Base-by-base conservation (phyloP, 2,113 vertebrate genomes). In the Lamprotornis superbus region DNA sequence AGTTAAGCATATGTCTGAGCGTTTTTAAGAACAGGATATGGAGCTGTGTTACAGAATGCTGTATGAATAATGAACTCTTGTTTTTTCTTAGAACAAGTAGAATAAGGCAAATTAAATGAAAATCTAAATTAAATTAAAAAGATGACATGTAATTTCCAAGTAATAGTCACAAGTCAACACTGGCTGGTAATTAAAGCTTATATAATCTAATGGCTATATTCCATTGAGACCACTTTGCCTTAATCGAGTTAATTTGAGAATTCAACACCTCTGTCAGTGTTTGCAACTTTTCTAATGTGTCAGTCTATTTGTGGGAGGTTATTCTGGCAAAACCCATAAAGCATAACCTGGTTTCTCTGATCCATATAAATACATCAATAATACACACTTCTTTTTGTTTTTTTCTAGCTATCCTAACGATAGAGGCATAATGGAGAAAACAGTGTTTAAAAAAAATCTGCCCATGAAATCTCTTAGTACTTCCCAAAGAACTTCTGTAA, bases 181-280 rank as follows among this genome's bases (percentile, higher is more conserved):
- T 78, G 56, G 24, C 88, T 95, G 85, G 40, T 96, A 93, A 93
- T 96, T 96, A 95, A 95, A 94, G 83, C 85, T 96, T 96, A 92
- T 83, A 56, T 96, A 96, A 96, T 90, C 92, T 93, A 88, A 89
- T 89, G 76, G 44, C 73, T 95, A 11, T 92, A 83, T 89, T 94
- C 95, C 93, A 46, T 40, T 42, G 90, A 92, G 96, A 92, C 73
- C 52, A 57, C 35, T 96, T 97, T 86, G 64, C 71, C n/a, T 77
- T 93, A 89, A 96, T 93, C 60, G 88, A 92, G 73, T 90, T 96
- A 83, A 94, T 96, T 60, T 81, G 64, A 81, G 76, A 92, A 88
- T 88, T 81, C 81, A 93, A 92, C 94, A 75, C 64, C 71, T 83
- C 64, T 92, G 68, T 46, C 64, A 81, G 49, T 63, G 31, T 81